Conservation (phyloP, 2,888 invertebrate genomes). For the Ptycholaimellus sp. region DNA sequence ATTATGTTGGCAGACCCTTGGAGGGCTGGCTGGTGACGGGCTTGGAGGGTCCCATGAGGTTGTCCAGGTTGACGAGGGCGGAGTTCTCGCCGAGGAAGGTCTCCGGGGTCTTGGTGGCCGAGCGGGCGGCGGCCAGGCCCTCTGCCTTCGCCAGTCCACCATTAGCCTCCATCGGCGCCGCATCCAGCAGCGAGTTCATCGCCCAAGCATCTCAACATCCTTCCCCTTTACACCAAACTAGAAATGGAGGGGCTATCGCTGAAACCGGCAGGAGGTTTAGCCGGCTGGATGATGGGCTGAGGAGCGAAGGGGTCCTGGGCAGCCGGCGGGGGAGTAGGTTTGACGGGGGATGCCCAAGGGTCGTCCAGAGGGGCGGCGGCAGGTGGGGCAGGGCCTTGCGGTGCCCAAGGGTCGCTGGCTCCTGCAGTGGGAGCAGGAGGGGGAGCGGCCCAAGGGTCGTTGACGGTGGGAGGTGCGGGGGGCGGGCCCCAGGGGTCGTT, state of each 20-base stretch:
- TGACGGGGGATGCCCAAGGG: slow-evolving; percentile 14
- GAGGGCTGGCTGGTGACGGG: slow-evolving; percentile 9
- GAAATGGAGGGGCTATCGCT: too few species aligned
- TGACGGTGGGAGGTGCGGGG: slow-evolving; percentile 3
- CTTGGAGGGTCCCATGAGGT: slow-evolving; percentile 46
- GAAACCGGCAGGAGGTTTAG: too few species aligned
- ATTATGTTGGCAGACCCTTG: too few species aligned
- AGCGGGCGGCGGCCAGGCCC: background rate
- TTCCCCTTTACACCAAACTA: too few species aligned
- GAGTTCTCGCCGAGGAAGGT: slow-evolving; percentile 91
- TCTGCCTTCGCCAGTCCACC: background rate
- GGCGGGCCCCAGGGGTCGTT: background rate
- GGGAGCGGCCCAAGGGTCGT: slow-evolving; percentile 38
- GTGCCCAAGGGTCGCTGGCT: slow-evolving; percentile 3
- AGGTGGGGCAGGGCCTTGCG: background rate
- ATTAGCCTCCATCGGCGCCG: background rate
- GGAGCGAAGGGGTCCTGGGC: slow-evolving; percentile 41
- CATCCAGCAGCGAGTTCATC: background rate
- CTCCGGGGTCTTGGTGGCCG: slow-evolving; percentile 52
- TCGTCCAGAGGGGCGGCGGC: too few species aligned
- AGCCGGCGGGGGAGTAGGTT: slow-evolving; percentile 15
- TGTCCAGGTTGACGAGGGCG: slow-evolving; percentile 82
- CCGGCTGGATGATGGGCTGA: too few species aligned
- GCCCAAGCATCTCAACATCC: too few species aligned
- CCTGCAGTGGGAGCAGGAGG: slow-evolving; percentile 12